phyloP scores from a whole-genome alignment of 2,888 invertebrate species.

The Drosophila multiciliata region DNA sequence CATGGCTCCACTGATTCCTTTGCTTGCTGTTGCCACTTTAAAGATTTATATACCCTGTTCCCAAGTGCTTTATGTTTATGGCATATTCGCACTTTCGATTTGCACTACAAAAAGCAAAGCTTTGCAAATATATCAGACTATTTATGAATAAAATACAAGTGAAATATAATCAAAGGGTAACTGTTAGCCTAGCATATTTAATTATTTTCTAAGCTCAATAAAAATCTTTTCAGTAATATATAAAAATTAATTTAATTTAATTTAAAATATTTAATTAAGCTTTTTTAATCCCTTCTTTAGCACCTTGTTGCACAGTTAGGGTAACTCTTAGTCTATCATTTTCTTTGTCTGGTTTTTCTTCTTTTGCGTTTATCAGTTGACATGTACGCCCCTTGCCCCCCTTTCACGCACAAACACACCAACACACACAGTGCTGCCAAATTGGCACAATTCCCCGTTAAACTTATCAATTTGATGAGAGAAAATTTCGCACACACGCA shows the following conservation, averaged over 20 bases:
- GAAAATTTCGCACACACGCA: slow-evolving; percentile 42
- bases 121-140: too few relatives aligned
- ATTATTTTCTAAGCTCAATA: not conserved
- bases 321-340: not conserved
- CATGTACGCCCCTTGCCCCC: slow-evolving; percentile 53
- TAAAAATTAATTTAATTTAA: too few relatives aligned
- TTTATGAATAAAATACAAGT: not conserved
- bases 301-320: not conserved
- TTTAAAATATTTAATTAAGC: not conserved
- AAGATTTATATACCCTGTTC: slow-evolving; percentile 35
- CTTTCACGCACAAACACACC: not conserved
- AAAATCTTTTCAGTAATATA: not conserved
- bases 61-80: not conserved
- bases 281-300: not conserved
- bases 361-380: slow-evolving; percentile 47
- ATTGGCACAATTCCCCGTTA: slow-evolving; percentile 80
- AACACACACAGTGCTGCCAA: slow-evolving; percentile 41
- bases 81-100: slow-evolving; percentile 2
- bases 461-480: slow-evolving; percentile 78
- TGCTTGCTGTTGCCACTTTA: slow-evolving; percentile 56
- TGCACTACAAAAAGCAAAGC: not conserved
- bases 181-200: not conserved
- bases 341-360: not conserved
- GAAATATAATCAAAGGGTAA: not conserved
- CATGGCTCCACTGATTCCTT: slow-evolving; percentile 32